Conservation (phyloP, 1,140 invertebrate species). For the Pogonognathellus flavescens region DNA sequence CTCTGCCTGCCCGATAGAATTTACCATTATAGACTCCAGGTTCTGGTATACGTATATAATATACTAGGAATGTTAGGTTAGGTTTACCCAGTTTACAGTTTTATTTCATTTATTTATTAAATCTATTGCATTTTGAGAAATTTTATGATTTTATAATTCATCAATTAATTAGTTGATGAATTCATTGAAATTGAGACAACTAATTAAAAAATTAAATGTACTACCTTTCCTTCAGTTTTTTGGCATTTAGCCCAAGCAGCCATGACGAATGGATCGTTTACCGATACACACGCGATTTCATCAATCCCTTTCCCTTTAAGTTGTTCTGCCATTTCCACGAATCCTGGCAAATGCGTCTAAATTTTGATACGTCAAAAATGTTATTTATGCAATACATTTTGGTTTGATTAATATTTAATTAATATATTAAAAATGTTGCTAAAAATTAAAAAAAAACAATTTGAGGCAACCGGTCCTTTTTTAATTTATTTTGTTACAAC, state of each 20-base stretch:
- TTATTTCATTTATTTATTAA: too few relatives aligned
- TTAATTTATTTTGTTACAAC: too few relatives aligned
- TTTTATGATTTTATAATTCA: too few relatives aligned
- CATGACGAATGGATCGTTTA: conserved; percentile 29
- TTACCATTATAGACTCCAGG: too few relatives aligned
- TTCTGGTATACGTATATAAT: too few relatives aligned
- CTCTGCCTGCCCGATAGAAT: too few relatives aligned
- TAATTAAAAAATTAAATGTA: neutral
- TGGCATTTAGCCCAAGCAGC: neutral
- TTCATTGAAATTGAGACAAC: too few relatives aligned
- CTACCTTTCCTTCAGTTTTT: conserved; percentile 41
- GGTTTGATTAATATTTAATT: neutral
- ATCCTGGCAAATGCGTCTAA: conserved; percentile 25
- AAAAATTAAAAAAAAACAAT: neutral
- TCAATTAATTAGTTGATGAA: too few relatives aligned
- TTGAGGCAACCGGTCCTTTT: too few relatives aligned
- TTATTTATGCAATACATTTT: neutral
- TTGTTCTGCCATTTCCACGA: neutral
- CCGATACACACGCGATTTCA: conserved; percentile 20
- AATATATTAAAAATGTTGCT: neutral
- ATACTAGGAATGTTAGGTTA: too few relatives aligned
- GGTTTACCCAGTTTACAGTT: too few relatives aligned
- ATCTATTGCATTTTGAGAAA: neutral
- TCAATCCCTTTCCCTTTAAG: conserved; percentile 18
- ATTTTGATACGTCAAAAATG: neutral